Percentiles rank a stretch among this genome's conserved stretches.
phyloP scores from a whole-genome alignment of 2,113 vertebrate species.

The Chamaetylas fuelleborni region DNA sequence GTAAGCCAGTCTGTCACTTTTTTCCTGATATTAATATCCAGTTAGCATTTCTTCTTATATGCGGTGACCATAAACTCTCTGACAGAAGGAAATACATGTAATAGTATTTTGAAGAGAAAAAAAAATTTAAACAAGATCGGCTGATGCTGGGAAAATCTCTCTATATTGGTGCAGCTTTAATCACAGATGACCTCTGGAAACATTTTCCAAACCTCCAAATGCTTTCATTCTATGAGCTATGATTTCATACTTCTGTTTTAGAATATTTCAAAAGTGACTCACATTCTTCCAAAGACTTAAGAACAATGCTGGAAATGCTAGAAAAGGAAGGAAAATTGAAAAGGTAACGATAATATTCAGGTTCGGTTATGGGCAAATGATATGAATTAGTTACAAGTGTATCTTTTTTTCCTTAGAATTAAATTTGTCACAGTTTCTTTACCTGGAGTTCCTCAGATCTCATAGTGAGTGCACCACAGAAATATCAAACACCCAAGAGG shows the following conservation, averaged over 20 bases:
- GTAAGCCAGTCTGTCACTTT: neutral
- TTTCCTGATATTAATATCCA: neutral
- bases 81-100: neutral
- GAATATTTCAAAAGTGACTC: neutral
- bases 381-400: neutral
- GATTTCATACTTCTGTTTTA: neutral
- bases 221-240: neutral
- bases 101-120: accelerated
- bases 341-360: neutral
- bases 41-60: neutral
- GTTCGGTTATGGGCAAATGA: neutral
- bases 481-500: neutral
- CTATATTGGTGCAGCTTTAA: neutral
- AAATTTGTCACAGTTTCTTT: neutral
- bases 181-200: neutral
- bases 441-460: neutral
- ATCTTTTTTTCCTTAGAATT: neutral
- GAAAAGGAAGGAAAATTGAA: neutral
- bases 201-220: neutral
- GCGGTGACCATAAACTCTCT: neutral
- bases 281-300: neutral
- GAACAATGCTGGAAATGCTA: neutral
- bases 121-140: accelerated
- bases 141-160: neutral
- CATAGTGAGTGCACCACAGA: neutral